These are phyloP conservation scores for Ciconia boyciana DNA, from an alignment of 2,113 vertebrate genomes.

Conservation along the genomic window DNA sequence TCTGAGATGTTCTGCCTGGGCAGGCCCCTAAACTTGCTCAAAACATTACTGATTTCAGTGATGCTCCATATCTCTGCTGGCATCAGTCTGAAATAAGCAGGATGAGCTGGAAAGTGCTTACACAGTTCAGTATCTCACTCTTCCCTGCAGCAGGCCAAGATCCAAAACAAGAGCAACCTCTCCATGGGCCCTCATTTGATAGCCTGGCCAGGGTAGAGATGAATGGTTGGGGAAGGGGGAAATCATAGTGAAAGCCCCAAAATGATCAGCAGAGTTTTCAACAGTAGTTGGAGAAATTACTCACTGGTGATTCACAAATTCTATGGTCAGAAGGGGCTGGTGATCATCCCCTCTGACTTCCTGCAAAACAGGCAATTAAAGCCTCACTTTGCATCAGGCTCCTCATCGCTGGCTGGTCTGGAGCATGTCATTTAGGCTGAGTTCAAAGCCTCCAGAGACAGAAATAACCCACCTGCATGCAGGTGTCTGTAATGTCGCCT, in stretches of 20 bases:
- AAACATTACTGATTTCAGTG: not conserved
- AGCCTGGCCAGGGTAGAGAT: not conserved
- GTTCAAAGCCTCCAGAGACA: not conserved
- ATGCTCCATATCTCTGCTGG: not conserved
- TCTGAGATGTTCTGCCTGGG: not conserved
- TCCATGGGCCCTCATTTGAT: not conserved
- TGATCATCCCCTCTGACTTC: not conserved
- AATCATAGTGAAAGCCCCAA: conserved; percentile 43
- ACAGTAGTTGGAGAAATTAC: conserved; percentile 36
- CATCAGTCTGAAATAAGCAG: not conserved
- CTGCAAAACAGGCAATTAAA: not conserved
- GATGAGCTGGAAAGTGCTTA: not conserved
- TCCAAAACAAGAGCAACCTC: not conserved
- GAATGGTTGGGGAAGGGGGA: not conserved
- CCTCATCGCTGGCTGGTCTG: not conserved
- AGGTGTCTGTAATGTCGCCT: not conserved
- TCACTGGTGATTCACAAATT: conserved; percentile 50
- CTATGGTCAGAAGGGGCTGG: not conserved
- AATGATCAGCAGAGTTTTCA: conserved; percentile 23
- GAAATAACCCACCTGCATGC: not conserved
- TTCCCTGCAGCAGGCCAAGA: not conserved
- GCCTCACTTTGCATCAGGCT: not conserved
- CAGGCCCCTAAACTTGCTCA: not conserved
- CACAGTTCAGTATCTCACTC: not conserved
- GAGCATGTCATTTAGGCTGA: not conserved